These are phyloP conservation scores for Acrossocheilus fasciatus DNA, from an alignment of 2,797 vertebrate species.

Conservation along the genomic window DNA sequence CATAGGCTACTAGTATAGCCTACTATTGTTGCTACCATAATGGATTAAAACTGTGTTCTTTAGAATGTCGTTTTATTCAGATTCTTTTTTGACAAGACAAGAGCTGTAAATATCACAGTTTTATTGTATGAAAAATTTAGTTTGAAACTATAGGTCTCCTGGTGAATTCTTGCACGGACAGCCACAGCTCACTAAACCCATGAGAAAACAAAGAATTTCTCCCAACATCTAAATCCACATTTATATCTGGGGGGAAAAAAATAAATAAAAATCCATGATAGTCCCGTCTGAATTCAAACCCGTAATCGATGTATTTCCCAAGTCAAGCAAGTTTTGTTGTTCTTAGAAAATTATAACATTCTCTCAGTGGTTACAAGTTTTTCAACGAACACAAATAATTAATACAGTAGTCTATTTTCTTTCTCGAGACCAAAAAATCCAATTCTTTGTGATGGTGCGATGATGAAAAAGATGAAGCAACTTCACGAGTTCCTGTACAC, in stretches of 20 bases:
- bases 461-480: constrained; percentile 8
- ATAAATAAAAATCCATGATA: not conserved
- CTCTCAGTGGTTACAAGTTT: not conserved
- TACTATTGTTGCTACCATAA: not conserved
- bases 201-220: not conserved
- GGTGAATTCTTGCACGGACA: not conserved
- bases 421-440: not conserved
- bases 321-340: not conserved
- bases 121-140: not conserved
- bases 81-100: too few species aligned
- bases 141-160: not conserved
- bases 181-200: not conserved
- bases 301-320: not conserved
- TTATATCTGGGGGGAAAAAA: not conserved
- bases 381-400: not conserved
- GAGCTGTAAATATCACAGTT: not conserved
- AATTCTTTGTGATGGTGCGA: not conserved
- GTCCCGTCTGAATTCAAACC: not conserved
- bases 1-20: not conserved
- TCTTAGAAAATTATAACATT: not conserved
- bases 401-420: not conserved
- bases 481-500: constrained; percentile 1
- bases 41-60: not conserved
- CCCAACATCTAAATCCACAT: not conserved
- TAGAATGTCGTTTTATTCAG: not conserved